Evolutionary conservation across 2,797 vertebrate species (phyloP), one percentile per base, ranked within the genome.

Genomic region (Onychomys leucogaster): DNA sequence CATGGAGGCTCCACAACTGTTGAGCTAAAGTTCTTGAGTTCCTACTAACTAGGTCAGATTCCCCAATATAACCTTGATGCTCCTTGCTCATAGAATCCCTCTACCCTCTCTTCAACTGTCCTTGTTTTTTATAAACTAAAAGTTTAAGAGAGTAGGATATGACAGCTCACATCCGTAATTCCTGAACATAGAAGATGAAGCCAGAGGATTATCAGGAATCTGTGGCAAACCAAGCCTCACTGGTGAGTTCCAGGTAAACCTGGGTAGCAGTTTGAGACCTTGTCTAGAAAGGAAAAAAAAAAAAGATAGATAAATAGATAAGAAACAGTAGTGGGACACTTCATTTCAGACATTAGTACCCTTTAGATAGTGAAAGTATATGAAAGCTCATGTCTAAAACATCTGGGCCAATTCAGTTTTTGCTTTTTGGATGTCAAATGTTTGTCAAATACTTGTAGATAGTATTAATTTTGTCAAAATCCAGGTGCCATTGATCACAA

Each of bases 381-480:
- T 86, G 11, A 61, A 92, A 76, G 27, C 2, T 67, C 14, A 77
- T 52, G 43, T 94, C 43, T 96, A 65, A 96, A 87, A 61, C 75
- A 69, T 82, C 46, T 94, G 46, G 2, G 27, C 25, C 57, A 81
- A 90, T 29, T 96, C 12, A 75, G 5, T 84, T 21, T 80, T 94
- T 76, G 41, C 2, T 55, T 77, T 76, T 91, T 95, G 57, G 19
- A 78, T 69, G 13, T 23, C 67, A 13, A 57, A 90, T 86, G 23
- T 13, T 78, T n/a, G 78, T 16, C 67, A 78, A 16, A 88, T 65
- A 8, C 12, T 87, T 29, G 4, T 76, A 88, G n/a, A 46, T 52
- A 17, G 29, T 46, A 69, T 5, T 34, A 57, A 27, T 83, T 89
- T 86, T 55, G 73, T 57, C 13, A 93, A 77, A 46, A 37, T 41